Evolutionary conservation across 2,888 invertebrate genomes (phyloP), one percentile per base, ranked within the genome.

Genomic region (Philereme vetulata): DNA sequence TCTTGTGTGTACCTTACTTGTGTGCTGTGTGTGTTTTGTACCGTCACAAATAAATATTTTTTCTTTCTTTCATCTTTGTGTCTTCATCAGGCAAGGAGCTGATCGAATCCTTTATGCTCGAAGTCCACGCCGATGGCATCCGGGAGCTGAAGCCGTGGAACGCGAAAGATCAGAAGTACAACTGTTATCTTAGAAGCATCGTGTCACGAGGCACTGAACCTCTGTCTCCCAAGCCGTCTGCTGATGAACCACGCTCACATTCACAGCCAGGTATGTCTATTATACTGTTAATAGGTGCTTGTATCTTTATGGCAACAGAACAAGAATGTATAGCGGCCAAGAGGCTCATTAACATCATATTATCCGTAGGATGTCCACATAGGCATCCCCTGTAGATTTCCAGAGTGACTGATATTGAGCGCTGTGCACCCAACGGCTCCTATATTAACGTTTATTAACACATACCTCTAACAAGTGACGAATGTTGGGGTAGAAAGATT

Each of bases 51-150:
- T n/a, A n/a, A n/a, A n/a, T n/a, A n/a, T n/a, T n/a, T n/a, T n/a
- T n/a, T n/a, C n/a, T n/a, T n/a, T n/a, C n/a, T n/a, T n/a, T n/a
- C n/a, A 21, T 38, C 38, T 6, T n/a, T 48, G 38, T 45, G 36
- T 36, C 7, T 34, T 45, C 34, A 46, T 6, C 83, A 96, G 97
- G 98, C 68, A 98, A 98, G 82, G 98, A 98, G 88, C 96, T 98
- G 56, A 97, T 98, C 76, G 98, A 98, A 83, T 94, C 94, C 82
- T 98, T 98, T 87, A 95, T 98, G 81, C 93, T 93, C 60, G 95
- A 97, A 78, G 90, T 98, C 54, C 89, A 94, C 72, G 93, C 94
- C 35, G 96, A 96, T 70, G 98, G 97, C 1, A 90, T 97, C 33
- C 94, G 93, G 4, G 88, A 93, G 52, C 93, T 96, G 51, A 86